Base-by-base conservation (phyloP, 2,888 invertebrate species). In the Allolobophora icterica region DNA sequence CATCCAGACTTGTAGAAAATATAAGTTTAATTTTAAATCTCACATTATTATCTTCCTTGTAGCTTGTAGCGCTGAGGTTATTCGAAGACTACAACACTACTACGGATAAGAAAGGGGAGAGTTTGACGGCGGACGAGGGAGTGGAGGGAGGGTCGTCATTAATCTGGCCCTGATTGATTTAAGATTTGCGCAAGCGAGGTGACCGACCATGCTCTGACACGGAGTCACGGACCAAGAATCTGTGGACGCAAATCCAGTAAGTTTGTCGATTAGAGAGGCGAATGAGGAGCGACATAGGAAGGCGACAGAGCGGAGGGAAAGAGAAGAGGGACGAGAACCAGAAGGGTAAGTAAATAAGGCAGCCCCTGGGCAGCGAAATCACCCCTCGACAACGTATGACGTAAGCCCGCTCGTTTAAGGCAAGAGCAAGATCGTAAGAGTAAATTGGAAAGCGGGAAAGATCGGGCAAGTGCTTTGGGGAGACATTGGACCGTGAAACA, bases 391-490 rank as follows among this genome's bases (percentile, higher is more conserved):
- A 11, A n/a, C 71, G 30, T 13, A 71, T 71, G 71, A 71, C 71
- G 71, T n/a, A 71, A 71, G 30, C 8, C 30, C 30, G n/a, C 71
- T 6, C 71, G 71, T n/a, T 71, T 30, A 11, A 71, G n/a, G 8
- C 21, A 52, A 24, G 24, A 24, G 52, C 52, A 21, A 21, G 52
- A 71, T 71, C 71, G 11, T 71, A n/a, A 71, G 71, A 71, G 71
- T 71, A 71, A 71, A 71, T 71, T 71, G 71, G 71, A 71, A 71
- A 71, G 71, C 71, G 71, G 71, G 71, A 71, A 71, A 71, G 71
- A 71, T 71, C 8, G 52, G 71, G 71, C n/a, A 71, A 71, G 71
- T 30, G 71, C 71, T n/a, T n/a, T n/a, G 71, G 71, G 71, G 71
- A 71, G n/a, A 71, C 71, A n/a, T 30, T n/a, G 71, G 13, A 71